Evolutionary conservation across 2,888 invertebrate species (phyloP), one percentile per base, ranked within the genome.

Genomic region (Listrodromus nycthemerus): DNA sequence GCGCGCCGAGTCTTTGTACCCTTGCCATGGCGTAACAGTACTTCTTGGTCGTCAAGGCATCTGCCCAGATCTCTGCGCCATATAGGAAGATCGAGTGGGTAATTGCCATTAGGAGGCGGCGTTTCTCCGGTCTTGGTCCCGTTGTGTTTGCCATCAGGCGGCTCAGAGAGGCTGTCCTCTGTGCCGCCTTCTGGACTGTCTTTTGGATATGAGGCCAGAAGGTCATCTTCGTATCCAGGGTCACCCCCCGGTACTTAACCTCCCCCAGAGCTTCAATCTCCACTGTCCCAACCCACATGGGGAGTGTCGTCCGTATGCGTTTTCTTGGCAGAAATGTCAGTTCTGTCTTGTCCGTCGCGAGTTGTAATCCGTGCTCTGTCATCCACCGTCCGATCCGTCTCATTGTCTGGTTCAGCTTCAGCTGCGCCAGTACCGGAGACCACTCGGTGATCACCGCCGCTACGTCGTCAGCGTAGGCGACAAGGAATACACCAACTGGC

Each of bases 91-190:
- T 82, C 24, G 87, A 88, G 69, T 88, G 83, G 63, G 65, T 58
- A 27, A 76, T 75, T 55, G 67, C 10, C 80, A 83, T 75, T 5
- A 84, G 21, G 0, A 80, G 33, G 71, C 80, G 45, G 10, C 79
- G 65, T 74, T 78, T 74, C 41, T 61, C 63, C 67, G 83, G 67
- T 80, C 79, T 48, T 37, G 83, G 74, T 66, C 79, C 79, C 4
- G 7, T 80, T 21, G 82, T 76, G 83, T 89, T 89, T 41, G 87
- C 83, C 86, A 89, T 88, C n/a, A 88, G 66, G 52, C 85, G 82
- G 24, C 67, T 65, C 7, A 89, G 55, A 13, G 78, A 66, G 3
- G 73, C 41, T 13, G 80, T 78, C 48, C 55, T 78, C 21, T 41
- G 70, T 0, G 84, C 81, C 6, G 87, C 89, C 74, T 81, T 88